Base-by-base conservation (phyloP, 2,797 vertebrate genomes). In the Sardinella longiceps region DNA sequence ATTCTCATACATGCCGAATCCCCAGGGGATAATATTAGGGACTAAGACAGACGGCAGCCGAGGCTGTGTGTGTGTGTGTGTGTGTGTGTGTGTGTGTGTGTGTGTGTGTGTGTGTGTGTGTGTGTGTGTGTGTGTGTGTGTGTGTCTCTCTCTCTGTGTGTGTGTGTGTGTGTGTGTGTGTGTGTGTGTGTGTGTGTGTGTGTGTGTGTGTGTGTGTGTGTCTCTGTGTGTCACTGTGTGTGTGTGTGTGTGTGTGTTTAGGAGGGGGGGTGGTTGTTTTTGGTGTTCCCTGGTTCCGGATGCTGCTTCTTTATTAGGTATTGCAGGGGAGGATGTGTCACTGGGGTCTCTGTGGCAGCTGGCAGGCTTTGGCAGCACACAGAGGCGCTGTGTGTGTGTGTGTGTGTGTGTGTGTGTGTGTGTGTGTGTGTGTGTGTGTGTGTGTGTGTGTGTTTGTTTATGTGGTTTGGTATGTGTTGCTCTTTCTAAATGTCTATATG, bases 1-100 rank as follows among this genome's bases (percentile, higher is more conserved):
- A 51, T 87, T 87, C 51, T 88, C 86, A 82, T 58, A 86, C 83
- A 85, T 70, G 51, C 33, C 43, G 14, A 77, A 77, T 74, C 82
- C 46, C 45, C 53, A 48, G 82, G 80, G 80, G 45, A 14, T 53
- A 63, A 53, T 77, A 84, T 82, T 83, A 70, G 43, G 66, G 74
- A 58, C 84, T 74, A 2, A 0, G 28, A 39, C 88, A 89, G 87
- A 89, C 82, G 15, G 82, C 83, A 66, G 81, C 30, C 11, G 4
- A 33, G 66, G 30, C 66, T 74, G 39, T 74, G 66, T 74, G 66
- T 74, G 66, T 74, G 15, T 74, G 66, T 74, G 66, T 74, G 66
- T 74, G 66, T 74, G 66, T 74, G 66, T 23, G 33, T 77, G 70
- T 43, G 70, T 66, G 63, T 70, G 63, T 66, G 60, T 30, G 28